These are phyloP conservation scores for Nomada ruficornis DNA, from an alignment of 2,888 invertebrate species.

Conservation along the genomic window DNA sequence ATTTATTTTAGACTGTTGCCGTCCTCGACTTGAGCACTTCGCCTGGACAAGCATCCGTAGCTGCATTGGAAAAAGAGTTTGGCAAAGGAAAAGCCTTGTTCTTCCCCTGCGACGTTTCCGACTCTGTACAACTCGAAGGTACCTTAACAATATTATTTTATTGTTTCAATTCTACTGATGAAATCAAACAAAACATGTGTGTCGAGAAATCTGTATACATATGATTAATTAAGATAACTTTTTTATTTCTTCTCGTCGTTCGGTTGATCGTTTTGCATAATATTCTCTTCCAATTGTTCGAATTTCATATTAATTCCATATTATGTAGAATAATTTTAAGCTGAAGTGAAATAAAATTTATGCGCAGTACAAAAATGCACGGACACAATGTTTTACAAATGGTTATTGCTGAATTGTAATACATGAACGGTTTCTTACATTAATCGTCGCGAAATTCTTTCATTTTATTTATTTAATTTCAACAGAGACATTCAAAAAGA, in stretches of 20 bases:
- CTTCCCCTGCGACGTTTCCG: slow-evolving; percentile 85
- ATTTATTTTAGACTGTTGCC: slow-evolving; percentile 74
- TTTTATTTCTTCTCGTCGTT: too few relatives aligned
- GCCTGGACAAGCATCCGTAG: slow-evolving; percentile 83
- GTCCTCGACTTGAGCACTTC: slow-evolving; percentile 81
- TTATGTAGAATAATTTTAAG: too few relatives aligned
- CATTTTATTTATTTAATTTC: slow-evolving; percentile 38
- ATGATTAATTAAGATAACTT: too few relatives aligned
- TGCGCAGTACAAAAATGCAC: background rate
- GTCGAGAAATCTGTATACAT: too few relatives aligned
- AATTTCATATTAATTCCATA: too few relatives aligned
- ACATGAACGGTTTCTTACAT: background rate
- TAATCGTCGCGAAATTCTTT: background rate
- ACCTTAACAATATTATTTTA: background rate
- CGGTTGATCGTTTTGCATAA: too few relatives aligned
- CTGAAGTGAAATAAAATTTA: too few relatives aligned
- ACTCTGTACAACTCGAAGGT: slow-evolving; percentile 83
- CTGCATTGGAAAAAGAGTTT: slow-evolving; percentile 83
- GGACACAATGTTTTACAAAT: background rate
- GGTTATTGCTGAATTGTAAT: background rate
- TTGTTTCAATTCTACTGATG: too few relatives aligned
- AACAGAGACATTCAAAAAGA: slow-evolving; percentile 83
- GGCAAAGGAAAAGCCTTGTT: slow-evolving; percentile 85
- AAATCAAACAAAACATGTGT: too few relatives aligned
- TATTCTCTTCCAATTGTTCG: too few relatives aligned